Evolutionary conservation across 1,140 invertebrate genomes (phyloP).

Genomic region (Ips nitidus): DNA sequence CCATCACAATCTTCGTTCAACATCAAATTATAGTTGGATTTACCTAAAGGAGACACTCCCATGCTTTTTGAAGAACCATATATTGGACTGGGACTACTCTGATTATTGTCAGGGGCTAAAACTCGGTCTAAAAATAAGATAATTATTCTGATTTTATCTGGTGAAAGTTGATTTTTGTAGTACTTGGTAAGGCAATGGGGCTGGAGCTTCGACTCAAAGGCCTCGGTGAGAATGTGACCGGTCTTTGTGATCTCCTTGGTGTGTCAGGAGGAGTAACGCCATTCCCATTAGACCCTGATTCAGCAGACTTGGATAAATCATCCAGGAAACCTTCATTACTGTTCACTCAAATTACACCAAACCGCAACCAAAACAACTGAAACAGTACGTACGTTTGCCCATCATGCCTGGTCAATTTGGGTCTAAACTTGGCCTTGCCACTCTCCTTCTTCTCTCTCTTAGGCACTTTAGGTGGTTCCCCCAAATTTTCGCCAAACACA

Average conservation of each 20-base stretch:
- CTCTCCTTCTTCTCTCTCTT: slow-evolving; percentile 55
- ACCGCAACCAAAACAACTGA: neutral
- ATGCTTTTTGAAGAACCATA: slow-evolving; percentile 61
- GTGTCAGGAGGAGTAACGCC: slow-evolving; percentile 72
- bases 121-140: slow-evolving; percentile 23
- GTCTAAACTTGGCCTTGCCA: slow-evolving; percentile 63
- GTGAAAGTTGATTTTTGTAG: neutral
- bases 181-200: slow-evolving; percentile 59
- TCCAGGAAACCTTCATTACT: slow-evolving; percentile 31
- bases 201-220: slow-evolving; percentile 62
- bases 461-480: slow-evolving; percentile 47
- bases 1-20: neutral
- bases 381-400: slow-evolving; percentile 58
- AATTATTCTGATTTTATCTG: neutral
- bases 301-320: slow-evolving; percentile 45
- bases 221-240: slow-evolving; percentile 54
- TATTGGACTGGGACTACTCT: slow-evolving; percentile 49
- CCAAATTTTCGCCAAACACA: slow-evolving; percentile 55
- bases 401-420: slow-evolving; percentile 74
- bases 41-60: slow-evolving; percentile 62
- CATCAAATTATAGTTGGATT: slow-evolving; percentile 35
- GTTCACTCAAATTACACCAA: neutral
- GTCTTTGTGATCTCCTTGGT: slow-evolving; percentile 62
- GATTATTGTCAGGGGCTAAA: slow-evolving; percentile 50
- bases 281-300: slow-evolving; percentile 76